Base-by-base conservation (phyloP, 2,113 vertebrate species). In the Bucco capensis region DNA sequence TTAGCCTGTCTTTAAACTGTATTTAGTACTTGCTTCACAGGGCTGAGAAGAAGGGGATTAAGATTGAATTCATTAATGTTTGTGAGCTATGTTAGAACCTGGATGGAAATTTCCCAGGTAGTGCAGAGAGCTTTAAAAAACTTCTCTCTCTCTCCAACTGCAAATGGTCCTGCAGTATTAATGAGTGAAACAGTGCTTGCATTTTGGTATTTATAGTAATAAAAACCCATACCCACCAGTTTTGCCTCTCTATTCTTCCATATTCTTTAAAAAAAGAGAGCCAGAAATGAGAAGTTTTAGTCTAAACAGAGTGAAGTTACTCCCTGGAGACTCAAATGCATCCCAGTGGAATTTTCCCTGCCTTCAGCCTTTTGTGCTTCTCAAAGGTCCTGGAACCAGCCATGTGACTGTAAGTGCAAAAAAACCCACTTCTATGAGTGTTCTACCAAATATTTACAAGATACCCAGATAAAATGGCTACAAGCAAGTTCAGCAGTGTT, bases 301-400 rank as follows among this genome's bases (percentile, higher is more conserved):
- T 95, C 95, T 96, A 94, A 96, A 96, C 80, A 95, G 95, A 93
- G 85, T 81, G 70, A 77, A 79, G 93, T 94, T 95, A 77, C 95
- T 97, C 96, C 97, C 94, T 96, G 96, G 98, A 97, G 96, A 98
- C 95, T 72, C 70, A 50, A 97, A 96, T 94, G 86, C 83, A 94
- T 94, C 91, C 95, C 86, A 33, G 85, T 97, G 97, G 98, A 98
- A 98, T 98, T 98, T 98, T 97, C 95, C 96, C 96, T 96, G 94
- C 93, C 88, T 92, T 95, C 94, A 97, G 93, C 71, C 97, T 96
- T 97, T 97, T 98, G 97, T 98, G 86, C 91, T 91, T 94, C 92
- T 93, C 82, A 96, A 97, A 97, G 96, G 92, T 95, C 94, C 95
- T 96, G 91, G 89, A 95, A 95, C 79, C 76, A 90, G 90, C 57